These are phyloP conservation scores for Crioceris asparagi DNA, from an alignment of 2,888 invertebrate species.

Conservation along the genomic window DNA sequence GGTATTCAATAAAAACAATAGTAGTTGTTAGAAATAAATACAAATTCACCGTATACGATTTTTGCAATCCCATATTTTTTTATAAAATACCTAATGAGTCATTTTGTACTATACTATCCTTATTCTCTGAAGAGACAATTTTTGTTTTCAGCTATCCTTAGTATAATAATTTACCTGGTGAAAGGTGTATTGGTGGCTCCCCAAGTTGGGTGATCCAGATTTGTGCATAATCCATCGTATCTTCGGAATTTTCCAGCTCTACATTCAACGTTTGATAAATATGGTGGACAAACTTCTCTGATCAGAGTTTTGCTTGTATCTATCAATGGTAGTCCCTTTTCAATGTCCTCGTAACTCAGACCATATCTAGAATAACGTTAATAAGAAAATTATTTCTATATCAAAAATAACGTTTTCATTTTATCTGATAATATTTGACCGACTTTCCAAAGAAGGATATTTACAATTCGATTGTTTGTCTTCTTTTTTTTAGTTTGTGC, in stretches of 20 bases:
- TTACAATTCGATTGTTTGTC: too few relatives aligned
- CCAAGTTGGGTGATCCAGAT: conserved; percentile 82
- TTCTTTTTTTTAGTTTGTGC: too few relatives aligned
- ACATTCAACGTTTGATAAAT: conserved; percentile 78
- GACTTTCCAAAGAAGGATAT: too few relatives aligned
- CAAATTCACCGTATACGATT: too few relatives aligned
- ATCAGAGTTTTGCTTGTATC: conserved; percentile 82
- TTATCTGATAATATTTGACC: too few relatives aligned
- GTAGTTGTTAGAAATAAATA: too few relatives aligned
- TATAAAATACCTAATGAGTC: too few relatives aligned
- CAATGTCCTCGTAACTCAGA: conserved; percentile 73
- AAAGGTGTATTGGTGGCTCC: conserved; percentile 78
- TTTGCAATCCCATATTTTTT: too few relatives aligned
- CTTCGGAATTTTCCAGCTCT: conserved; percentile 79
- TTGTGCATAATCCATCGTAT: conserved; percentile 81
- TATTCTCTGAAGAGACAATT: neutral
- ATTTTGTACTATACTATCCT: too few relatives aligned
- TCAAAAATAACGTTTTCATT: too few relatives aligned
- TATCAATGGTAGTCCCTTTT: conserved; percentile 75
- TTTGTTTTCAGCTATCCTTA: neutral
- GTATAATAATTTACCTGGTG: conserved; percentile 48
- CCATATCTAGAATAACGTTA: conserved; percentile 53
- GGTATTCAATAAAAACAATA: too few relatives aligned
- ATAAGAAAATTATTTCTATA: conserved; percentile 3
- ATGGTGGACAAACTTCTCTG: conserved; percentile 78